A percentile compares a stretch with the other conserved stretches of the same genome.
Evolutionary conservation across 1,140 invertebrate species (phyloP).

Genomic region (Eumaeus atala): DNA sequence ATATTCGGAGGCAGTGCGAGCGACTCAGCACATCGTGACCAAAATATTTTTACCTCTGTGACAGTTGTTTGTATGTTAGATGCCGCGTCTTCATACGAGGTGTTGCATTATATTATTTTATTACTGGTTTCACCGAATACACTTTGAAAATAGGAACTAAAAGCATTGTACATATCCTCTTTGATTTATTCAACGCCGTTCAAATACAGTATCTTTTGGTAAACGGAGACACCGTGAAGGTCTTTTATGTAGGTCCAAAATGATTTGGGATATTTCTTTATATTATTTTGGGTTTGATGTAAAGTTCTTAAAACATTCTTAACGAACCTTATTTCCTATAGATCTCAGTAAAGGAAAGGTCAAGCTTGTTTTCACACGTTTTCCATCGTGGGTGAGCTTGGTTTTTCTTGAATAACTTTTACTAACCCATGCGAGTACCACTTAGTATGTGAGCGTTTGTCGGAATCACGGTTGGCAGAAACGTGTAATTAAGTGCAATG

Average conservation of each 20-base stretch:
- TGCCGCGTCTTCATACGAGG: too few relatives aligned
- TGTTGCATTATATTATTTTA: neutral
- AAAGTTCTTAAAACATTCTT: constrained; percentile 17
- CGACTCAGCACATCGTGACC: too few relatives aligned
- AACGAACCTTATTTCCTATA: constrained; percentile 4
- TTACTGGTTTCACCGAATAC: too few relatives aligned
- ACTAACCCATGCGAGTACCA: constrained; percentile 14
- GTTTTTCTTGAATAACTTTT: constrained; percentile 18
- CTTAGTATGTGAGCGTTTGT: neutral
- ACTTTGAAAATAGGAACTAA: neutral
- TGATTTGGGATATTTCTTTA: constrained; percentile 9
- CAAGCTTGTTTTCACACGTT: constrained; percentile 12
- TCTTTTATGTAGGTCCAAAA: constrained; percentile 13
- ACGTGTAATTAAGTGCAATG: neutral
- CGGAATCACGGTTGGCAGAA: neutral
- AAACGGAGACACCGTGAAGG: neutral
- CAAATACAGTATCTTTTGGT: neutral
- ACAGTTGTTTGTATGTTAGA: neutral
- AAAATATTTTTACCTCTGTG: neutral
- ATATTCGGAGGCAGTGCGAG: too few relatives aligned
- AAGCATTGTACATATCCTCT: neutral
- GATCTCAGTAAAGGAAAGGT: constrained; percentile 9
- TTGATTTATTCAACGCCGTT: neutral
- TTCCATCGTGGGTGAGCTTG: constrained; percentile 15
- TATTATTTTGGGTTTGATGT: constrained; percentile 7